Base-by-base conservation (phyloP, 2,797 vertebrate genomes). In the Coluber constrictor region DNA sequence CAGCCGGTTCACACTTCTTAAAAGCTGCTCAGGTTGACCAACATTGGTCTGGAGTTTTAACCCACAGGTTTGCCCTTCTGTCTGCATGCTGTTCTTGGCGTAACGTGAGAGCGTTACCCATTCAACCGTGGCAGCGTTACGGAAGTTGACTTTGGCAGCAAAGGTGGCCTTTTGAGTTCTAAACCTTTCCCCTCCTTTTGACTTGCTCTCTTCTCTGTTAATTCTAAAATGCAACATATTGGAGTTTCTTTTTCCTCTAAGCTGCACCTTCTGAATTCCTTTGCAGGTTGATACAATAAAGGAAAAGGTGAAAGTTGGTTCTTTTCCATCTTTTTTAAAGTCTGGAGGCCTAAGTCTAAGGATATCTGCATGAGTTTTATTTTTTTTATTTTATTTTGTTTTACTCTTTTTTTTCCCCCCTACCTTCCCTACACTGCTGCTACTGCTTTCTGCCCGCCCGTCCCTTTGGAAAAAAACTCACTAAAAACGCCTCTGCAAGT, bases 291-390 rank as follows among this genome's bases (percentile, higher is more conserved):
- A 99, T 98, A 98, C 98, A 97, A 98, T 99, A 98, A 98, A 98
- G 97, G 98, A 99, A 97, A 98, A 99, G 99, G 99, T 99, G 99
- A 99, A 99, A 98, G 98, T 99, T 98, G 98, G 99, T 98, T 99
- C 98, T 99, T 97, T 99, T 98, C 98, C 98, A 98, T 99, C 98
- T 99, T 98, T 98, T 99, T n/a, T 66, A n/a, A 99, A 99, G 98
- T 98, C 98, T 99, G 98, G 98, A 99, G 98, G 98, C 98, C 98
- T 99, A 98, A 99, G 97, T 97, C 98, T 98, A 98, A 98, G 98
- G 97, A 99, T 89, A 98, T 98, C 97, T 99, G 99, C 99, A 99
- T 99, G 99, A 98, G 97, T 98, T 98, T 97, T 96, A 23, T 97
- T 96, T 2, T n/a, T 37, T 5, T 20, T 63, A 5, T 37, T 92